These are phyloP conservation scores for Petaurus breviceps DNA, from an alignment of 2,113 vertebrate genomes.

Conservation along the genomic window DNA sequence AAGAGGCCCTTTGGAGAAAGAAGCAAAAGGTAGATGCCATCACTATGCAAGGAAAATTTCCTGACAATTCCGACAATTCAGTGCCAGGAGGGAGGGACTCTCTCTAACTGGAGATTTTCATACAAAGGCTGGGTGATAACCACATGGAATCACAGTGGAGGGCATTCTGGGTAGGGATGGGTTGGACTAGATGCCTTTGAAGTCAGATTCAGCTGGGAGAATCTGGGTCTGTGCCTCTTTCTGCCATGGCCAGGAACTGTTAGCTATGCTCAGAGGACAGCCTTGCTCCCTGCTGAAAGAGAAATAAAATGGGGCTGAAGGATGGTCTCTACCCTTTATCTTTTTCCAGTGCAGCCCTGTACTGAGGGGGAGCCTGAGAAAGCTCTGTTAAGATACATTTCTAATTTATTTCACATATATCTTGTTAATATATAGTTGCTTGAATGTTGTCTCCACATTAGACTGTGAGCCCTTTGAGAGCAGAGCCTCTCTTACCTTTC, in stretches of 20 bases:
- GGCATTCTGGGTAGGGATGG: background rate
- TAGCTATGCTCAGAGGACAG: background rate
- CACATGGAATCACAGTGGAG: background rate
- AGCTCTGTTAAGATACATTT: too few species aligned
- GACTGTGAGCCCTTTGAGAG: background rate
- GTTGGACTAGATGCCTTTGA: background rate
- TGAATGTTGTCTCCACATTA: background rate
- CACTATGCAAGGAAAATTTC: background rate
- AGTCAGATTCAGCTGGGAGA: background rate
- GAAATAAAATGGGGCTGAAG: background rate
- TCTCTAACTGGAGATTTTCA: background rate
- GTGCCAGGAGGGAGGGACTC: background rate
- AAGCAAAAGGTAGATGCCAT: background rate
- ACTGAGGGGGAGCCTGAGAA: too few species aligned
- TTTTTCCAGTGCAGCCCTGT: background rate
- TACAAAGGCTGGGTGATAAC: background rate
- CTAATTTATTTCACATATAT: background rate
- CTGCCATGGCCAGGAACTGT: background rate
- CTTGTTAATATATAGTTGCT: background rate
- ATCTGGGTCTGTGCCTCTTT: background rate
- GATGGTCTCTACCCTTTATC: background rate
- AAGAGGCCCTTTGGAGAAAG: background rate
- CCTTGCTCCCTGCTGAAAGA: background rate
- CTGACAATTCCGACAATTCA: background rate
- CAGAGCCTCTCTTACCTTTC: background rate